Evolutionary conservation across 2,113 vertebrate species (phyloP), one percentile per base, ranked within the genome.

Genomic region (Cygnus buccinator): DNA sequence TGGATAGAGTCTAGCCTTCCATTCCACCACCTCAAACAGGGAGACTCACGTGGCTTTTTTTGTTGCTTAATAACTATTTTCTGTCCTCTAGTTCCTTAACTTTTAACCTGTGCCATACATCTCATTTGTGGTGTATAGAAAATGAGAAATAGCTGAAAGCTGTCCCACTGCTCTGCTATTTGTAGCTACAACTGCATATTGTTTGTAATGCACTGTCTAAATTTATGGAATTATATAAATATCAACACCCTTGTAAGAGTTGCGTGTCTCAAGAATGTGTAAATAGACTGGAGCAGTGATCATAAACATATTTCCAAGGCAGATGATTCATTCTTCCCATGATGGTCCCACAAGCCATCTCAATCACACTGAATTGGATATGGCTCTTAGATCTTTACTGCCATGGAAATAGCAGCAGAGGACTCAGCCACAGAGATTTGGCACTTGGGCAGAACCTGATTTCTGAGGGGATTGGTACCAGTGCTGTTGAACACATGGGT

Each of bases 321-420:
- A 73, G 87, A 91, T 96, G 96, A 95, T 94, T 96, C 92, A 97
- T 92, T 92, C 84, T 89, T 94, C 93, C 87, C 81, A 39, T 91
- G 94, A 91, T 91, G 89, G 61, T 94, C 84, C 90, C 89, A 80
- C 44, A 0, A 96, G 67, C 80, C 81, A 46, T 85, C 89, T 94
- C 71, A 55, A 19, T 72, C 87, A 89, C 41, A 12, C 70, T 58
- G 71, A 72, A 62, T 87, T 87, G 84, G 81, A 65, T 78, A 25
- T 43, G 66, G 88, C 76, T 89, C 66, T 84, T 62, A 44, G 6
- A n/a, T 57, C 68, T 89, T 71, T 87, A 66, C 73, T 65, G 80
- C 20, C 4, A 5, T 82, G 94, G 82, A 84, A 91, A 66, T 73
- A 55, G n/a, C 80, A 81, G 39, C 11, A 15, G 31, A 22, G 48